These are phyloP conservation scores for Spinus olivaceus DNA, from an alignment of 2,797 vertebrate species.

Conservation along the genomic window DNA sequence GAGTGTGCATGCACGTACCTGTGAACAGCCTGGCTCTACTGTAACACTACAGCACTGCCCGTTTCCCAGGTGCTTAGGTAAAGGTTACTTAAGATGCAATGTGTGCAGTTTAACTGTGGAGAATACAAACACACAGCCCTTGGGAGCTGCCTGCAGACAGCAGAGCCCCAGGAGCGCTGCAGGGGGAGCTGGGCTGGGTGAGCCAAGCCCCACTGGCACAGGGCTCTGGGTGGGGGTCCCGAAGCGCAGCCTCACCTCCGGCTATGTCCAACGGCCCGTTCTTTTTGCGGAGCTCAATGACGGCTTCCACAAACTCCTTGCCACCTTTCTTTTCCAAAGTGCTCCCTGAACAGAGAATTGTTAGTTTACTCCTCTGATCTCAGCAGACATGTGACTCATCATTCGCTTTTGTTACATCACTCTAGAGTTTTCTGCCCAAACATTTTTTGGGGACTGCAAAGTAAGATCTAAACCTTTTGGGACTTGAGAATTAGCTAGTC, in stretches of 20 bases:
- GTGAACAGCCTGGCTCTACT: background rate
- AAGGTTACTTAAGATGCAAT: background rate
- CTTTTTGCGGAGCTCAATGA: conserved; percentile 93
- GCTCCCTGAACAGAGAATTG: conserved; percentile 79
- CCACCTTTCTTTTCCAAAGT: conserved; percentile 97
- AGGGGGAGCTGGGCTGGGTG: background rate
- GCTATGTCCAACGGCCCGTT: conserved; percentile 94
- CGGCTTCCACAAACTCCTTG: conserved; percentile 91
- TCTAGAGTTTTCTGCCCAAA: conserved; percentile 66
- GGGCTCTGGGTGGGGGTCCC: background rate
- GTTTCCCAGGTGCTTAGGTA: background rate
- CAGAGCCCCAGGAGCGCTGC: background rate
- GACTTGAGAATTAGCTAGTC: conserved; percentile 57
- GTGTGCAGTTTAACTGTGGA: background rate
- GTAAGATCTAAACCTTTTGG: conserved; percentile 76
- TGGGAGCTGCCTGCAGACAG: background rate
- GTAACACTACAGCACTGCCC: background rate
- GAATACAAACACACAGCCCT: accelerated
- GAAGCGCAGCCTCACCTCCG: conserved; percentile 81
- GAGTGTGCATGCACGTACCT: accelerated
- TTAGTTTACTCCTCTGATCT: conserved; percentile 29
- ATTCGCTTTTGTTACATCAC: background rate
- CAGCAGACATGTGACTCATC: conserved; percentile 3
- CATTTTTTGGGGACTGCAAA: conserved; percentile 69
- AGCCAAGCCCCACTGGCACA: background rate